Conservation (phyloP, 2,797 vertebrate species). For the Clarias laeviceps region DNA sequence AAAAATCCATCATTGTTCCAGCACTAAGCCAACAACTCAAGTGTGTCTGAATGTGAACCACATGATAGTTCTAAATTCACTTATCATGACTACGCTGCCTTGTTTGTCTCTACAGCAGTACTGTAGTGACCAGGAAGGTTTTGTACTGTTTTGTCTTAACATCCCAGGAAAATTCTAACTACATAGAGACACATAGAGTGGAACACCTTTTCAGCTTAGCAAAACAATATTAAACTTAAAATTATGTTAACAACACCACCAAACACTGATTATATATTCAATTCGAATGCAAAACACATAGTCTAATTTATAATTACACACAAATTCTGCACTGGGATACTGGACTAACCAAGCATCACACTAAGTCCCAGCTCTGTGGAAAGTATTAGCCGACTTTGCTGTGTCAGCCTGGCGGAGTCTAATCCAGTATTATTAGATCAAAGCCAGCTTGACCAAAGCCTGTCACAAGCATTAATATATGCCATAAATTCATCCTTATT, state of each 20-base stretch:
- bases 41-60: constrained; percentile 9
- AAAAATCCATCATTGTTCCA: not conserved
- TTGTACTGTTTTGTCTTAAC: not conserved
- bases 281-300: not conserved
- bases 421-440: constrained; percentile 42
- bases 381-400: constrained; percentile 29
- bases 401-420: constrained; percentile 24
- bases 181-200: not conserved
- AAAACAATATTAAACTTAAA: not conserved
- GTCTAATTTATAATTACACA: not conserved
- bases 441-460: constrained; percentile 27
- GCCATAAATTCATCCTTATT: constrained; percentile 32
- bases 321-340: constrained; percentile 1
- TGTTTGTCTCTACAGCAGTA: not conserved
- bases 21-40: not conserved
- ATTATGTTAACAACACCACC: not conserved
- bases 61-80: not conserved
- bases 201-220: not conserved
- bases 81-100: not conserved
- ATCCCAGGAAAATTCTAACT: not conserved
- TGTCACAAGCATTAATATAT: constrained; percentile 28
- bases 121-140: not conserved
- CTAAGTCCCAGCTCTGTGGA: constrained; percentile 32
- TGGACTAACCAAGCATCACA: not conserved
- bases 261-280: not conserved